Evolutionary conservation across 2,797 vertebrate genomes (phyloP).

Genomic region (Podarcis lilfordi): DNA sequence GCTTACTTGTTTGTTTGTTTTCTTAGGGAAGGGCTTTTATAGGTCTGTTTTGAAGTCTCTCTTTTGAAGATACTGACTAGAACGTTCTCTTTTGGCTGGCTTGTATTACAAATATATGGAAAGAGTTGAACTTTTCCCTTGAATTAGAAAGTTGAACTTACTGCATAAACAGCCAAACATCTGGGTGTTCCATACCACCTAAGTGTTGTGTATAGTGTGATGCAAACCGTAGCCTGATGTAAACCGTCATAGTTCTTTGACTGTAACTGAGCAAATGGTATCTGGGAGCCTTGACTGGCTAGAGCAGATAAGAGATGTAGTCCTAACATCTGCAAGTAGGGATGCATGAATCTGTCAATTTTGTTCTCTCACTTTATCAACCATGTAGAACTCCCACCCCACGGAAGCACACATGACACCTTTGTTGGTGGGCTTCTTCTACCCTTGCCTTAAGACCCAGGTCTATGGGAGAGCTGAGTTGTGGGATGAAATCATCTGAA

Average conservation of each 20-base stretch:
- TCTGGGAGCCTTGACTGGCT: no score
- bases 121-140: conserved; percentile 14
- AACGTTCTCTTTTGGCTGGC: conserved; percentile 9
- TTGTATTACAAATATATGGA: conserved; percentile 13
- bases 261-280: background rate
- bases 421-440: no score
- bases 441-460: no score
- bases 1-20: background rate
- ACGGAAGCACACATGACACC: no score
- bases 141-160: background rate
- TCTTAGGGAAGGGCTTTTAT: background rate
- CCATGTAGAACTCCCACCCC: no score
- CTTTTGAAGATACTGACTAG: conserved; percentile 25
- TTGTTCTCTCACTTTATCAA: no score
- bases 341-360: no score
- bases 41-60: background rate
- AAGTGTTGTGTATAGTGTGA: background rate
- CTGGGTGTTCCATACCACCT: background rate
- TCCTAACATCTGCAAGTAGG: no score
- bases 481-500: no score
- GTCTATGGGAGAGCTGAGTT: no score
- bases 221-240: background rate
- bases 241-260: background rate
- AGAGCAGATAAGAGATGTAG: no score
- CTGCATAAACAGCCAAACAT: background rate